Base-by-base conservation (phyloP, 2,888 invertebrate species). In the Apotomis turbidana region DNA sequence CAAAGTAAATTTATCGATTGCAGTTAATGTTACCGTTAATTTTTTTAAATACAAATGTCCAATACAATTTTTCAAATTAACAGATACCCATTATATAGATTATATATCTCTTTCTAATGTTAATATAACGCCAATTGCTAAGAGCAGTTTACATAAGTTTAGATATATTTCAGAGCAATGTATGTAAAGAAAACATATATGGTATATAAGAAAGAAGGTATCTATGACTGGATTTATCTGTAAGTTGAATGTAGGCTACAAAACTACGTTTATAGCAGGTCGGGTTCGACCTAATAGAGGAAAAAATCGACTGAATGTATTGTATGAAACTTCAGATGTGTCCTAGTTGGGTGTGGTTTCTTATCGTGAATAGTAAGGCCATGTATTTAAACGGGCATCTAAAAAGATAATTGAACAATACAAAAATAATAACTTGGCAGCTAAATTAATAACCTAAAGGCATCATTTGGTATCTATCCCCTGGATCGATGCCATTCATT, bases 141-240 rank as follows among this genome's bases (percentile, higher is more conserved):
- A 71, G 78, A 71, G 80, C 49, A 79, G 74, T 78, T 74, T 77
- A 79, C 73, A 77, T 80, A 80, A 78, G 80, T 78, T 78, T 80
- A 77, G 77, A 78, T 76, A 75, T 59, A 76, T 76, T 74, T 74
- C 68, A 71, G 73, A 70, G 67, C 68, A 71, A 76, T 71, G 74
- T 71, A 76, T 74, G 71, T 70, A 70, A 62, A 67, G 62, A 80
- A 82, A 77, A 81, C 59, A 83, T n/a, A n/a, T n/a, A n/a, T 85
- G 86, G 84, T 85, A 83, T 77, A 27, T 77, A 81, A 81, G 80
- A 80, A 77, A 74, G 83, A 81, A 78, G 81, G 81, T 74, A 74
- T 78, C 79, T 80, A 79, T 81, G 85, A 86, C 84, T 85, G 86
- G 85, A 82, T 80, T 83, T 58, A 57, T 80, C 70, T 79, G 76